Evolutionary conservation across 1,140 invertebrate genomes (phyloP), one percentile per base, ranked within the genome.

Genomic region (Anadara kagoshimensis): DNA sequence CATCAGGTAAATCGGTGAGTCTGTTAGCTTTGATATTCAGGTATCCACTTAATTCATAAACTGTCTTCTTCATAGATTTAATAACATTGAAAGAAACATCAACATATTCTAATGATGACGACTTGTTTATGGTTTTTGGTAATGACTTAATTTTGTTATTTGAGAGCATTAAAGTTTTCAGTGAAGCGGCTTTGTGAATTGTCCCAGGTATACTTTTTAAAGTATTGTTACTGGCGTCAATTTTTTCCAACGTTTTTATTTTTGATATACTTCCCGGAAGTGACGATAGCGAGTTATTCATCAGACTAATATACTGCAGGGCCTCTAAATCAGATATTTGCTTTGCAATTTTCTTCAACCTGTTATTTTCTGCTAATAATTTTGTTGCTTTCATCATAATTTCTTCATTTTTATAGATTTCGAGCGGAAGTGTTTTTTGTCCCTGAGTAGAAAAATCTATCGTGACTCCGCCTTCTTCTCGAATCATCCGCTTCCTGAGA

Each of bases 321-420:
- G 72, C 72, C 36, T 78, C 73, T 5, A 87, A 68, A 22, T 78
- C 81, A 5, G 80, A 80, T n/a, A 88, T 80, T 45, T 74, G 73
- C 20, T 79, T 82, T 5, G 86, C 84, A 1, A 88, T 54, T 51
- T 85, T 86, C 76, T 88, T 88, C 36, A 88, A 65, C 11, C 79
- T 70, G 69, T 88, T 88, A 69, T 83, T 86, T 29, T 82, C 77
- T 11, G 79, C 81, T 12, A 78, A 65, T 8, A 87, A 73, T 22
- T 56, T 71, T 10, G 56, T 75, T 22, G 86, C 81, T 43, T 80
- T 74, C n/a, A 66, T 62, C 57, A 73, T 71, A 11, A 87, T 69
- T 57, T 88, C 87, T 66, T 88, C 87, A 73, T 87, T 87, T 67
- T 85, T 79, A 76, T 76, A 87, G 18, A 88, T 82, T 63, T 88